Evolutionary conservation across 2,113 vertebrate genomes (phyloP), one percentile per base, ranked within the genome.

Genomic region (Pitta sordida): DNA sequence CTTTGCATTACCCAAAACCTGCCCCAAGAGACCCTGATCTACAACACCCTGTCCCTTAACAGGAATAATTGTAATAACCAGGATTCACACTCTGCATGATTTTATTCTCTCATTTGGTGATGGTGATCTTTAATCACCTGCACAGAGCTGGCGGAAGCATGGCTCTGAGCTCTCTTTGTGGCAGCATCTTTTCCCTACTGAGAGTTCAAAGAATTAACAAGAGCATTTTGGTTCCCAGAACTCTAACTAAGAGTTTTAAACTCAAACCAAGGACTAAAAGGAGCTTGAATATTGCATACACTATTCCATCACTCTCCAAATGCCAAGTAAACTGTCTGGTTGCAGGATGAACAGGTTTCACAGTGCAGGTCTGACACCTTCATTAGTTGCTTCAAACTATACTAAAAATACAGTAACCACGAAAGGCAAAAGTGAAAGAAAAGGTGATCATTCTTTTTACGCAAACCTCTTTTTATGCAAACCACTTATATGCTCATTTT

Each of bases 81-180:
- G 18, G 27, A 15, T 39, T 55, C n/a, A 29, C 37, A 49, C 4
- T 13, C 68, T 27, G 32, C 24, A 41, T 2, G 4, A 22, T 37
- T 84, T 69, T 64, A 9, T 36, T 56, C 43, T 77, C 43, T 41
- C 19, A 8, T 43, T 1, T 68, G 26, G 9, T 53, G n/a, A 30
- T 1, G 7, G 20, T 49, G 51, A 34, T 30, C 15, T 59, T 52
- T 27, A 39, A 52, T 39, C 0, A 1, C 29, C 22, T 53, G 9
- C 53, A 24, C 43, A 46, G 69, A 62, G 7, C 51, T 58, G 51
- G 51, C 34, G 60, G 29, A 83, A 87, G 49, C 0, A 0, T 0
- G 2, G 27, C 13, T 22, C 48, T 3, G 1, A 48, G 69, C 30
- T 51, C 41, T 36, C 41, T 52, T 32, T 67, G 24, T 3, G 6